These are phyloP conservation scores for Hypolimnas misippus DNA, from an alignment of 2,888 invertebrate genomes.

Conservation along the genomic window DNA sequence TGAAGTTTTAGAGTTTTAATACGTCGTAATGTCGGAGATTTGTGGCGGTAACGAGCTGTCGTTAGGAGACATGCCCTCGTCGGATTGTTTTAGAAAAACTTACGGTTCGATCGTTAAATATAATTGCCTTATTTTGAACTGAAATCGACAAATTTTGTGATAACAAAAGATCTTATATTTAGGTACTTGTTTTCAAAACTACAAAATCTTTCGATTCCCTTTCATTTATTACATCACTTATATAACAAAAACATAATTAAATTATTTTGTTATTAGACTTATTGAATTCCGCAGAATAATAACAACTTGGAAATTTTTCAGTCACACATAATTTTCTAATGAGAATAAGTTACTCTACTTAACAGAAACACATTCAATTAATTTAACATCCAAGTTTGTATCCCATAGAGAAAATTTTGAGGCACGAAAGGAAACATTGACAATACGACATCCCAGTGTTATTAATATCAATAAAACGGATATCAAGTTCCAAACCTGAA, in stretches of 20 bases:
- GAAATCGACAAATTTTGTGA: constrained; percentile 47
- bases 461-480: constrained; percentile 41
- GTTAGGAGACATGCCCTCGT: constrained; percentile 71
- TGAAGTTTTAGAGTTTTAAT: constrained; percentile 82
- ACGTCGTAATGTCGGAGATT: constrained; percentile 80
- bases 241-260: not conserved
- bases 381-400: not conserved
- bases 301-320: not conserved
- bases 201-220: not conserved
- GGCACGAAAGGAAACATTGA: constrained; percentile 14
- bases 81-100: constrained; percentile 64
- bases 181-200: constrained; percentile 18
- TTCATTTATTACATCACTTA: not conserved
- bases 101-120: constrained; percentile 41
- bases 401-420: constrained; percentile 13
- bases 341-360: not conserved
- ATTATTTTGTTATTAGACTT: not conserved
- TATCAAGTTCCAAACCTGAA: constrained; percentile 49
- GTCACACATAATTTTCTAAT: not conserved
- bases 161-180: constrained; percentile 45
- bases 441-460: constrained; percentile 18
- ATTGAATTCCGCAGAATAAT: not conserved
- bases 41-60: constrained; percentile 78
- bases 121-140: constrained; percentile 59
- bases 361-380: not conserved